A percentile compares a stretch with the other conserved stretches of the same genome.
Conservation (phyloP, 23 tunicate genomes). For the Ascidia mentula region DNA sequence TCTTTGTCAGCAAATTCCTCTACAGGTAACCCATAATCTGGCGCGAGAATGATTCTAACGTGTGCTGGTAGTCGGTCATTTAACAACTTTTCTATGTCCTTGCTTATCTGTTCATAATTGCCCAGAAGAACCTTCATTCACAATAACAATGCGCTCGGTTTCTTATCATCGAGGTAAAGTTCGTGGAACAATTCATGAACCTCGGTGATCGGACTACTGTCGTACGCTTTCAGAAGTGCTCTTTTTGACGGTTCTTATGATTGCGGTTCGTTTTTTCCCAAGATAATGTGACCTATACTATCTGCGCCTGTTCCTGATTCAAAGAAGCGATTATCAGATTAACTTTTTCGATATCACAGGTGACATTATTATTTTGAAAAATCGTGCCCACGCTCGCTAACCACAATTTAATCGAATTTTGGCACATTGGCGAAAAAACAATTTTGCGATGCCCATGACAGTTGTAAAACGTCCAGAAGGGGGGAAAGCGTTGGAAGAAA, state of each 20-base stretch:
- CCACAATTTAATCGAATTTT: neutral
- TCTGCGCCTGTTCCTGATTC: neutral
- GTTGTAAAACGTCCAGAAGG: too few species aligned
- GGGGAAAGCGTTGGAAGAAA: too few species aligned
- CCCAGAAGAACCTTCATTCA: neutral
- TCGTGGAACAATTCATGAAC: slow-evolving; percentile 1
- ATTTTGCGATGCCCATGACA: too few species aligned
- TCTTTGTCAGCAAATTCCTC: neutral
- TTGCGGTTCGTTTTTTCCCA: neutral
- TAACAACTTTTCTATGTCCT: neutral
- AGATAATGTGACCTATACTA: neutral
- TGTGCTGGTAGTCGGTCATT: neutral
- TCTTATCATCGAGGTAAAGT: neutral
- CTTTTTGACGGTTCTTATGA: neutral
- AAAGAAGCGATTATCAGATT: neutral
- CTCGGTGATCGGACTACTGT: slow-evolving; percentile 2
- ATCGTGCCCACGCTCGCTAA: neutral
- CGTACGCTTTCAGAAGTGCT: neutral
- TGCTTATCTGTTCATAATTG: neutral
- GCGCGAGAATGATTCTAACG: neutral
- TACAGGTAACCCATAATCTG: neutral
- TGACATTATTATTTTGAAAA: neutral
- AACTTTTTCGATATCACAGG: neutral
- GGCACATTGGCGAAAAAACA: neutral
- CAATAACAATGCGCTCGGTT: neutral